phyloP scores from a whole-genome alignment of 30 jellyfish, hydroid and myxozoan genomes.

The Hydractinia symbiolongicarpus region DNA sequence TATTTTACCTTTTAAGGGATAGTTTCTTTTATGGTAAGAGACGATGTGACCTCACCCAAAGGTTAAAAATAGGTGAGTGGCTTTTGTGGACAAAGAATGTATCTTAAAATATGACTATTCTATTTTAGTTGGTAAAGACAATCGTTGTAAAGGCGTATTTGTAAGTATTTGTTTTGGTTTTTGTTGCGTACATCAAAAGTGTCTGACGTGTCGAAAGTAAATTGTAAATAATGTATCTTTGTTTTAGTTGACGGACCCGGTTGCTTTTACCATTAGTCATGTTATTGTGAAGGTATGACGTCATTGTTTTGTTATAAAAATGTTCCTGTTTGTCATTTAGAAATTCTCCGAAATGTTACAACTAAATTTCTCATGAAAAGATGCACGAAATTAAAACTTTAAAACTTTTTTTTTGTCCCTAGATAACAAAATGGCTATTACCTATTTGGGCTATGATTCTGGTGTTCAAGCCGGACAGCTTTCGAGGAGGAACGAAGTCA shows the following conservation, averaged over 20 bases:
- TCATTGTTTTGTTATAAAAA: not conserved
- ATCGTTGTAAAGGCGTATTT: conserved; percentile 24
- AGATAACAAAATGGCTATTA: conserved; percentile 29
- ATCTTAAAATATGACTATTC: not conserved
- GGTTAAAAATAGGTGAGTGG: too few relatives aligned
- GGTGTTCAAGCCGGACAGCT: conserved; percentile 19
- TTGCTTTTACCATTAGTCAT: conserved; percentile 5
- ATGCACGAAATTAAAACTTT: not conserved
- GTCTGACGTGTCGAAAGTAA: not conserved
- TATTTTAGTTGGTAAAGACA: conserved; percentile 19
- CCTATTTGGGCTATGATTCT: conserved; percentile 40
- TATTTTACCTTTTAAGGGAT: not conserved
- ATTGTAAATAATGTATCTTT: not conserved
- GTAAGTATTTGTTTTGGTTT: conserved; percentile 19
- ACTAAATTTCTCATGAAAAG: not conserved
- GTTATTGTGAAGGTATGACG: not conserved
- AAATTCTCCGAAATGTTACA: not conserved
- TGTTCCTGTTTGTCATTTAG: not conserved
- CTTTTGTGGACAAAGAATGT: not conserved
- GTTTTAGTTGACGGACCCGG: not conserved
- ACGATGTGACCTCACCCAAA: too few relatives aligned
- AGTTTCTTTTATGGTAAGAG: not conserved
- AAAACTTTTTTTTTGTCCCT: not conserved
- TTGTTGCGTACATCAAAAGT: not conserved
- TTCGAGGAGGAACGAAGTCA: not conserved